Base-by-base conservation (phyloP, 2,797 vertebrate genomes). In the Luscinia megarhynchos region DNA sequence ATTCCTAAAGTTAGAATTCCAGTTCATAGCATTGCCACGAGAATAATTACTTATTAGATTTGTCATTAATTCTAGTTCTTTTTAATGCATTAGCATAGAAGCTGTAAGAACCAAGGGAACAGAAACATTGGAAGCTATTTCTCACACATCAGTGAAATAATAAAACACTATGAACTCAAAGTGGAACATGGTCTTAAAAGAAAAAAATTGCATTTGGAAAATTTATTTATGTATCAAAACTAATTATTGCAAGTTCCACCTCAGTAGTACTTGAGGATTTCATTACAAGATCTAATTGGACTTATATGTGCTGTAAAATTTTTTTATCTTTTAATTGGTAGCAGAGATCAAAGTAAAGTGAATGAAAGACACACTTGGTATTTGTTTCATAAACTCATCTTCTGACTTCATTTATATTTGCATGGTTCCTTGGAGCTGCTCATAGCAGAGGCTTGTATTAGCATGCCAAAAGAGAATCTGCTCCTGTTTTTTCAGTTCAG, bases 151-250 rank as follows among this genome's bases (percentile, higher is more conserved):
- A 70, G 66, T 87, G 86, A 68, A 95, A 96, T 92, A 77, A 92
- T 90, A 91, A 95, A 96, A 85, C 64, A 82, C 27, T 23, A 50
- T 69, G 86, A 97, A 94, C 77, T 94, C 80, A 95, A 97, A 91
- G 94, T 95, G 63, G 74, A 94, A 85, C 83, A 85, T 51, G 62
- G 77, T 91, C 76, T 96, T 84, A 86, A 91, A 93, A 97, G 90
- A 93, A 97, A 58, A 84, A 97, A 97, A 97, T 92, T 95, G 62
- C 91, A 95, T 93, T 96, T 97, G 95, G 91, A 97, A 97, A 97
- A 95, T 92, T 95, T 97, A 97, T 97, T 97, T 97, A 93, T 95
- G 95, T 95, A 97, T 97, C 96, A 97, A 97, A 97, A 94, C 93
- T 96, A 97, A 97, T 97, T 98, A 97, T 93, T 94, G 81, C 86